A percentile compares a stretch with the other conserved stretches of the same genome.
Conservation (phyloP, 2,888 invertebrate genomes). For the Sipunculus nudus region DNA sequence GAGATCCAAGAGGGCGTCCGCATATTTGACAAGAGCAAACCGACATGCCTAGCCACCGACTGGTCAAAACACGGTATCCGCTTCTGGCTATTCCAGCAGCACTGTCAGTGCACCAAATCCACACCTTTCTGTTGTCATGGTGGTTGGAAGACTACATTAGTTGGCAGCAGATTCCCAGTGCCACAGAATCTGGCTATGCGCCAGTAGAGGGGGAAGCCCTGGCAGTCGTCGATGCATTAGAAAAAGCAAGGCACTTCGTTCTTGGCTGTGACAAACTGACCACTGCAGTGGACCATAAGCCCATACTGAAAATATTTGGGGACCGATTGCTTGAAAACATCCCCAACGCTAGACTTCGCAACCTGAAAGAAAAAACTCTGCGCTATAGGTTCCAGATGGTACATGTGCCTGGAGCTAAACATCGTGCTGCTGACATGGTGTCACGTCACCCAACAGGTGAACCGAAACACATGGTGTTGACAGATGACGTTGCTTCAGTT, state of each 20-base stretch:
- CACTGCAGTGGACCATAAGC: conserved; percentile 29
- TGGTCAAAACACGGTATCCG: conserved; percentile 44
- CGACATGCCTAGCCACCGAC: conserved; percentile 46
- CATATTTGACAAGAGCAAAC: conserved; percentile 42
- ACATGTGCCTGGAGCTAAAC: conserved; percentile 33
- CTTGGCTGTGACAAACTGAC: conserved; percentile 25
- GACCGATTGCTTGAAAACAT: conserved; percentile 26
- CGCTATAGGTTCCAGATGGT: conserved; percentile 36
- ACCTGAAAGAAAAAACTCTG: conserved; percentile 43
- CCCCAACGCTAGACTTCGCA: conserved; percentile 33
- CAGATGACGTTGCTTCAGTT: too few relatives aligned
- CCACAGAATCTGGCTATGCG: conserved; percentile 29
- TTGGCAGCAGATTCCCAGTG: conserved; percentile 37
- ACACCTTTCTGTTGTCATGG: conserved; percentile 33
- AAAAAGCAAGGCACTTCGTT: conserved; percentile 18
- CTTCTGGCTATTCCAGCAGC: conserved; percentile 44
- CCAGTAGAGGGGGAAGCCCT: conserved; percentile 34
- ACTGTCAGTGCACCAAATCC: conserved; percentile 24
- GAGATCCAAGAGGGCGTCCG: conserved; percentile 35
- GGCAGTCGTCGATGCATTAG: conserved; percentile 16
- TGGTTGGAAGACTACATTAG: conserved; percentile 36
- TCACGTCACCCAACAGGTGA: conserved; percentile 36
- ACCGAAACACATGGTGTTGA: too few relatives aligned
- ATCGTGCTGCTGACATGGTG: conserved; percentile 29
- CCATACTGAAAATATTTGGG: conserved; percentile 23